Evolutionary conservation across 2,888 invertebrate species (phyloP).

Genomic region (Hemicrepidius hirtus): DNA sequence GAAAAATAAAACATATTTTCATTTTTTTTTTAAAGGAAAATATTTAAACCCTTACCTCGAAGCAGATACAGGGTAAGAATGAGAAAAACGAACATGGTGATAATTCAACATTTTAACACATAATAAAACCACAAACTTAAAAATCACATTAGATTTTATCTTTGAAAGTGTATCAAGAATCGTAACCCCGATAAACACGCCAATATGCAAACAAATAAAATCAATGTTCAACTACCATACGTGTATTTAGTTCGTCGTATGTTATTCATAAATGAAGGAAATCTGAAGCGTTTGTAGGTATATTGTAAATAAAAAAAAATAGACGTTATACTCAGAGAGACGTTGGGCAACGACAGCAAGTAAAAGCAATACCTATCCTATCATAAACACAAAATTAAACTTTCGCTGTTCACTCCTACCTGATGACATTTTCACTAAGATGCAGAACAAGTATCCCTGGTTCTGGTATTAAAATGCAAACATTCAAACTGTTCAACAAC

Average conservation of each 20-base stretch:
- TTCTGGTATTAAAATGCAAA: background rate
- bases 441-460: background rate
- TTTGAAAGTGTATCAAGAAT: conserved; percentile 7
- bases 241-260: too few relatives aligned
- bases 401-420: background rate
- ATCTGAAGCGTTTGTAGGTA: too few relatives aligned
- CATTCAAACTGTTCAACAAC: background rate
- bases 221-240: too few relatives aligned
- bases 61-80: background rate
- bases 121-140: background rate
- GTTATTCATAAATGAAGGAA: too few relatives aligned
- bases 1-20: too few relatives aligned
- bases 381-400: background rate
- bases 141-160: background rate
- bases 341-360: background rate
- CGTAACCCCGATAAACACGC: conserved; percentile 9
- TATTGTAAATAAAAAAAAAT: too few relatives aligned
- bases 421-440: conserved; percentile 4
- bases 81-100: conserved; percentile 9
- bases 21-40: background rate
- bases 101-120: conserved; percentile 5
- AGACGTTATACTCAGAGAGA: too few relatives aligned
- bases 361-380: conserved; percentile 10
- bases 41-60: background rate
- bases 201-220: background rate